Conservation (phyloP, 2,888 invertebrate species). For the Trypoxylon attenuatum region DNA sequence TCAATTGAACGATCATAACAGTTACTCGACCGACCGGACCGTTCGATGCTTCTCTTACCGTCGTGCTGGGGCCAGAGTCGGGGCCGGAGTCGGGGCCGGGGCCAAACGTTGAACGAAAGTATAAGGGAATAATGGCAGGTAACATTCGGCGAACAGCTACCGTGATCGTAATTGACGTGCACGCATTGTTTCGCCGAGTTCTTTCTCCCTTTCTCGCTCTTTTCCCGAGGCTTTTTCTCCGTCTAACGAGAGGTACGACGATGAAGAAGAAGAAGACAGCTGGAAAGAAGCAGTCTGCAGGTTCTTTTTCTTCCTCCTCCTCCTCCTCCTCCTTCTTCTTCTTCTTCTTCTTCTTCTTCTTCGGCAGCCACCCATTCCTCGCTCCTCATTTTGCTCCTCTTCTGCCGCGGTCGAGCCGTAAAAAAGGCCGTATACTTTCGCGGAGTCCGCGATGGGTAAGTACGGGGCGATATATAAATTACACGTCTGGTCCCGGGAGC, state of each 20-base stretch:
- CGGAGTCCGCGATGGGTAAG: conserved; percentile 48
- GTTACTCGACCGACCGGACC: not conserved
- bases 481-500: conserved; percentile 68
- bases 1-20: conserved; percentile 32
- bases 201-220: no score
- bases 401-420: conserved; percentile 29
- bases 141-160: conserved; percentile 60
- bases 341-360: conserved; percentile 24
- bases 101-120: conserved; percentile 35
- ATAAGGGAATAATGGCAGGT: conserved; percentile 52
- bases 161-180: conserved; percentile 65
- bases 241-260: no score
- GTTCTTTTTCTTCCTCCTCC: conserved; percentile 22
- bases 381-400: conserved; percentile 28
- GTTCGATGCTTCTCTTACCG: conserved; percentile 9
- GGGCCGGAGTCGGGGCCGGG: conserved; percentile 19
- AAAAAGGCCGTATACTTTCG: conserved; percentile 58
- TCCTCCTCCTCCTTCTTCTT: conserved; percentile 13
- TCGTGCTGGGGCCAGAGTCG: conserved; percentile 15
- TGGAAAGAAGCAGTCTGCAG: conserved; percentile 29
- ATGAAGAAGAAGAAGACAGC: conserved; percentile 18
- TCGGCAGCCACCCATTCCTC: not conserved
- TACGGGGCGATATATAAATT: conserved; percentile 71
- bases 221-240: no score
- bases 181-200: conserved; percentile 47